phyloP scores from a whole-genome alignment of 2,113 vertebrate species.

The Canis aureus region DNA sequence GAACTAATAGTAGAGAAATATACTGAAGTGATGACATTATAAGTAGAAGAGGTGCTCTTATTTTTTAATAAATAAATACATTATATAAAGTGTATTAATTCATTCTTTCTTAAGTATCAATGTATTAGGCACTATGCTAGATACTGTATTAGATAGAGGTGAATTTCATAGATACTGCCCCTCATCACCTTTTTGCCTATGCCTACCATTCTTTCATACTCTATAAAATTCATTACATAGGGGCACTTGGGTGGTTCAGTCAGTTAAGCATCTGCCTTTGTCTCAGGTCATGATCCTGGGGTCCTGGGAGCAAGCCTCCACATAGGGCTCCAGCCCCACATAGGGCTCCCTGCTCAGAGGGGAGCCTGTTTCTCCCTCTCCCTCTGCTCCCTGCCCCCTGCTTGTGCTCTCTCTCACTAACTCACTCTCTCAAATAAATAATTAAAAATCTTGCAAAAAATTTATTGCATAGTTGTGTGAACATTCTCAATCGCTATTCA shows the following conservation, averaged over 20 bases:
- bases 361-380: not conserved
- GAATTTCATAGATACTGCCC: not conserved
- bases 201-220: not conserved
- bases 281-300: not conserved
- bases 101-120: not conserved
- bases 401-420: not conserved
- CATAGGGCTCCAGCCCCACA: not conserved
- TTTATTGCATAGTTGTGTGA: not conserved
- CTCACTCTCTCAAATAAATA: not conserved
- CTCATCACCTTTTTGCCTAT: not conserved
- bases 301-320: not conserved
- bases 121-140: not conserved
- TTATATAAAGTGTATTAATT: constrained; percentile 8
- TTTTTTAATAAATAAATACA: not conserved
- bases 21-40: not conserved
- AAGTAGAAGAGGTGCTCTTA: constrained; percentile 14
- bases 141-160: not conserved
- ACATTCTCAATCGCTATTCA: not conserved
- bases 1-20: constrained; percentile 39
- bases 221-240: not conserved
- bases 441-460: not conserved
- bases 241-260: too few species aligned
- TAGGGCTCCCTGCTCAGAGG: not conserved
- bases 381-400: not conserved
- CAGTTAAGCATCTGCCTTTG: not conserved